These are phyloP conservation scores for Philotrypesis tridentata DNA, from an alignment of 1,140 invertebrate species.

Conservation along the genomic window DNA sequence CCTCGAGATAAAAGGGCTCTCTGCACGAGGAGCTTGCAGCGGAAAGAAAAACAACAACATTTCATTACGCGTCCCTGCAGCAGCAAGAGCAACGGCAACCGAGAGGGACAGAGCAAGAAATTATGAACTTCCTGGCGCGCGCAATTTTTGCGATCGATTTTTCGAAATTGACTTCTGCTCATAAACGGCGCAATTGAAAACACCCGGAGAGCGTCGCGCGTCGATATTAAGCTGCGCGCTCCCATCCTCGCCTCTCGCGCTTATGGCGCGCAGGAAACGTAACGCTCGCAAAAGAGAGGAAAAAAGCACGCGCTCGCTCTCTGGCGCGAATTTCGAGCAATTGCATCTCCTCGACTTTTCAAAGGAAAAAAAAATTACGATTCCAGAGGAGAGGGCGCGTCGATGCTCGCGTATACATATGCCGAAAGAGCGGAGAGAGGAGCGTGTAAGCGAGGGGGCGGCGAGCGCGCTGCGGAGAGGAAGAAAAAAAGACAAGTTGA, in stretches of 20 bases:
- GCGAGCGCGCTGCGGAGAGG: conserved; percentile 37
- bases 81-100: neutral
- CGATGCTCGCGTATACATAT: conserved; percentile 15
- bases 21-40: neutral
- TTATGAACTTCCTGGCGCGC: conserved; percentile 39
- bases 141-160: conserved; percentile 36
- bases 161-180: conserved; percentile 36
- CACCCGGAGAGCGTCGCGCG: conserved; percentile 11
- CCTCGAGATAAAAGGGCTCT: neutral
- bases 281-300: neutral
- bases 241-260: neutral
- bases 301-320: neutral
- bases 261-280: neutral
- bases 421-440: conserved; percentile 25
- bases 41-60: neutral
- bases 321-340: neutral
- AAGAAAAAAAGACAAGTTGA: conserved; percentile 60
- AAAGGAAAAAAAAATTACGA: neutral
- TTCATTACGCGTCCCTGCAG: neutral
- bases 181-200: conserved; percentile 45
- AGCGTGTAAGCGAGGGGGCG: conserved; percentile 49
- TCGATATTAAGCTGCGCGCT: conserved; percentile 12
- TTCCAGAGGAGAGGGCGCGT: neutral
- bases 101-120: neutral
- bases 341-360: conserved; percentile 1